Base-by-base conservation (phyloP, 2,797 vertebrate genomes). In the Phaenicophaeus curvirostris region DNA sequence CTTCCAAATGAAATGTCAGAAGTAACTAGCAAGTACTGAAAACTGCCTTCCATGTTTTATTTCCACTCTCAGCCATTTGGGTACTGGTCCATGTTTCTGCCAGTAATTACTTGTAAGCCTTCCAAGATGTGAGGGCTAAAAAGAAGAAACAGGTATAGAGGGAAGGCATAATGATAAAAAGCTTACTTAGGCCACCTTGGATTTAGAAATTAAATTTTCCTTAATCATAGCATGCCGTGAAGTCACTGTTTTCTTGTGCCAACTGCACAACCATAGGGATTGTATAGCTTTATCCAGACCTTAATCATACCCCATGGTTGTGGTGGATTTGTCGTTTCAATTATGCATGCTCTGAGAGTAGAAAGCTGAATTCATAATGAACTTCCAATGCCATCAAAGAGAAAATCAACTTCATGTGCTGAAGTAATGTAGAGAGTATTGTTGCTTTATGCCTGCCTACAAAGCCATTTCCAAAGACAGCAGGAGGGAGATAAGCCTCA, bases 331-430 rank as follows among this genome's bases (percentile, higher is more conserved):
- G 73, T 88, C 0, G 0, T 91, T 94, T 94, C 63, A 91, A 85
- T 94, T 93, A 93, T 84, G 88, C 80, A 91, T 94, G 80, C 69
- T 81, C 55, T 86, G 76, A 90, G 93, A 91, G 62, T 62, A 88
- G 31, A 85, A 84, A 94, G 51, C 41, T 87, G 94, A 94, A 96
- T 94, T 90, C 63, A 67, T 87, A 91, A 95, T 84, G 71, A 81
- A 87, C 39, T 91, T 87, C 35, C 80, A 91, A 75, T 81, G 74
- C 44, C 76, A 91, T 94, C 67, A 77, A 88, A 86, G 48, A 93
- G 63, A 95, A 95, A 90, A 94, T 88, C 83, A 84, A 53, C 59
- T 88, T 79, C n/a, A 63, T 46, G 23, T 35, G 23, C 62, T 91
- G 79, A 90, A 75, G 66, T 48, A 81, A 95, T 9, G 39, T 53